Base-by-base conservation (phyloP, 2,113 vertebrate species). In the Entomyzon cyanotis region DNA sequence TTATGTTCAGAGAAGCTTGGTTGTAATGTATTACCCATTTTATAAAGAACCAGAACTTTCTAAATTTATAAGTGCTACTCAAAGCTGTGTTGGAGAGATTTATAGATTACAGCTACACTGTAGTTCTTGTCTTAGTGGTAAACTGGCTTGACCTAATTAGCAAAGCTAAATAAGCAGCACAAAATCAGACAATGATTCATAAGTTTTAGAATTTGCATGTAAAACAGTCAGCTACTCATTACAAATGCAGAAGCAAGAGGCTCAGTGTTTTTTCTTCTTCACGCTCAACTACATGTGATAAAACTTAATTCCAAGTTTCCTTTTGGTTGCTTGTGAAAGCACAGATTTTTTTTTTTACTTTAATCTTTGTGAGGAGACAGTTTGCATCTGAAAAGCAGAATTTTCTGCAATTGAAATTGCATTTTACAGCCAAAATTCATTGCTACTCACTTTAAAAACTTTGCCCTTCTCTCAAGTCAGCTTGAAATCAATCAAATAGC, bases 151-250 rank as follows among this genome's bases (percentile, higher is more conserved):
- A 95, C 93, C 87, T 95, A 96, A 97, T 97, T 97, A 97, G 90
- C 47, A 52, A 94, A 96, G 79, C 96, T 93, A 88, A 96, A 78
- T 88, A 93, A 93, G 79, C 85, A 92, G 90, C 39, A 84, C 82
- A 94, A 90, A 95, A 95, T 95, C 78, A 92, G 84, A 69, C 94
- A 95, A 85, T 84, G 94, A 95, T 94, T 95, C 94, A 95, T 96
- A 96, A 95, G 94, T 93, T 95, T 86, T 75, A 93, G 96, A 96
- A 96, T 96, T 95, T 95, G 94, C 95, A 95, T 96, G 76, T 90
- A 92, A 95, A 97, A 86, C 90, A 95, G 89, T 81, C 89, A 71
- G 76, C 82, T 67, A 74, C 90, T 97, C 87, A 95, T 97, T 96
- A 96, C 62, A 91, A 74, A 93, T 96, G 88, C 94, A 90, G 86